Evolutionary conservation across 2,113 vertebrate genomes (phyloP).

Genomic region (Solea solea): DNA sequence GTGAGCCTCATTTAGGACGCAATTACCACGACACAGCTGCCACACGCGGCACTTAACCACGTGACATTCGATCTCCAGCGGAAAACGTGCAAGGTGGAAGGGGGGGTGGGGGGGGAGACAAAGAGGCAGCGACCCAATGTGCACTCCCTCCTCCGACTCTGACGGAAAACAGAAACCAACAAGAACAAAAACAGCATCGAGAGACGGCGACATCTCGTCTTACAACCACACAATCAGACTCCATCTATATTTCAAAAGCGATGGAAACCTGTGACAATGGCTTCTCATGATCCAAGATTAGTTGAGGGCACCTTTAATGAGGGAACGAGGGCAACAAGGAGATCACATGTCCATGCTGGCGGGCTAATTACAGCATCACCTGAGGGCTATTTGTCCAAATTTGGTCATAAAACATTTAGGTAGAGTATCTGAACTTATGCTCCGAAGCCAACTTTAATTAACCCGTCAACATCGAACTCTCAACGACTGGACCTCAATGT

Average conservation of each 20-base stretch:
- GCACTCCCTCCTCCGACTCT: slow-evolving; percentile 11
- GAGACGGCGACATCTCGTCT: slow-evolving; percentile 63
- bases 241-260: slow-evolving; percentile 74
- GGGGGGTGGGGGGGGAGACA: background rate
- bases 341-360: slow-evolving; percentile 42
- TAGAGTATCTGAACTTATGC: slow-evolving; percentile 26
- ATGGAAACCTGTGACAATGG: slow-evolving; percentile 75
- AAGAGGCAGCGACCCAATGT: slow-evolving; percentile 41
- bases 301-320: slow-evolving; percentile 61
- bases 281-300: slow-evolving; percentile 65
- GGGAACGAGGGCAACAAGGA: slow-evolving; percentile 29
- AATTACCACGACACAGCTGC: slow-evolving; percentile 23
- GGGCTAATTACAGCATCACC: slow-evolving; percentile 31
- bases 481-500: no score
- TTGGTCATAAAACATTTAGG: slow-evolving; percentile 27
- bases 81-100: slow-evolving; percentile 41
- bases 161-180: slow-evolving; percentile 54
- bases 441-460: background rate
- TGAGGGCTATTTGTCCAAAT: slow-evolving; percentile 51
- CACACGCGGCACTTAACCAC: slow-evolving; percentile 13
- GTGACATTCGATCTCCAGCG: slow-evolving; percentile 54
- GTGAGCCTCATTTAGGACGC: background rate
- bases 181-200: slow-evolving; percentile 68
- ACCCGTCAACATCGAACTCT: background rate
- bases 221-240: slow-evolving; percentile 71